Evolutionary conservation across 1,140 invertebrate species (phyloP).

Genomic region (Nomia melanderi): DNA sequence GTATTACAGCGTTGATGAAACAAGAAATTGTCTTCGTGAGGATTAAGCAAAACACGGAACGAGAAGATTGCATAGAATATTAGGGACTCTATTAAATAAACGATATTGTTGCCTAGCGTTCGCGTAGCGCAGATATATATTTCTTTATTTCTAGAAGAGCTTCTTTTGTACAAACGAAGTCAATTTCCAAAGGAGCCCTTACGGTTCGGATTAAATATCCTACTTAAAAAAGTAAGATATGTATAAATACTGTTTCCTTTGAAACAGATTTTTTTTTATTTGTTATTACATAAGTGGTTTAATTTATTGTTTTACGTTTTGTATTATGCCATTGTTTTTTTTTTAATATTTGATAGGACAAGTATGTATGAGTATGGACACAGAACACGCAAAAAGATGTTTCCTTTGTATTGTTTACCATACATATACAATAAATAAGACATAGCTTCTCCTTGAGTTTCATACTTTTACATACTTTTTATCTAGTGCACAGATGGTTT

Average conservation of each 20-base stretch:
- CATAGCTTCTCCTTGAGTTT: constrained; percentile 8
- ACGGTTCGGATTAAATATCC: neutral
- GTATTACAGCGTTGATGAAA: constrained; percentile 46
- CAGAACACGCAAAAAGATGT: neutral
- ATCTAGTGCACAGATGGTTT: constrained; percentile 9
- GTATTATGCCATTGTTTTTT: constrained; percentile 12
- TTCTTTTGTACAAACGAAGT: neutral
- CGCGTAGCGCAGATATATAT: neutral
- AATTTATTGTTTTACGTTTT: constrained; percentile 12
- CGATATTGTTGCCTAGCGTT: neutral
- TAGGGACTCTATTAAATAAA: constrained; percentile 1
- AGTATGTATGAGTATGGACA: neutral
- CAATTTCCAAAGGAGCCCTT: neutral
- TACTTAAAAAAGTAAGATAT: neutral
- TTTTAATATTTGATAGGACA: neutral
- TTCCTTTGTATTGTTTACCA: neutral
- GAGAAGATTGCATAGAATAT: constrained; percentile 18
- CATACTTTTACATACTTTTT: neutral
- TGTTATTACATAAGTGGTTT: neutral
- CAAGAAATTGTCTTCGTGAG: constrained; percentile 31
- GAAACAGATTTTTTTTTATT: neutral
- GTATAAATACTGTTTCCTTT: constrained; percentile 15
- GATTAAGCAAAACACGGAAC: constrained; percentile 32
- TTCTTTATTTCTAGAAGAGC: constrained; percentile 1
- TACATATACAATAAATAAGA: constrained; percentile 16